A percentile compares a stretch with the other conserved stretches of the same genome.
These are phyloP conservation scores for Eupithecia vulgata DNA, from an alignment of 2,888 invertebrate species.

Conservation along the genomic window DNA sequence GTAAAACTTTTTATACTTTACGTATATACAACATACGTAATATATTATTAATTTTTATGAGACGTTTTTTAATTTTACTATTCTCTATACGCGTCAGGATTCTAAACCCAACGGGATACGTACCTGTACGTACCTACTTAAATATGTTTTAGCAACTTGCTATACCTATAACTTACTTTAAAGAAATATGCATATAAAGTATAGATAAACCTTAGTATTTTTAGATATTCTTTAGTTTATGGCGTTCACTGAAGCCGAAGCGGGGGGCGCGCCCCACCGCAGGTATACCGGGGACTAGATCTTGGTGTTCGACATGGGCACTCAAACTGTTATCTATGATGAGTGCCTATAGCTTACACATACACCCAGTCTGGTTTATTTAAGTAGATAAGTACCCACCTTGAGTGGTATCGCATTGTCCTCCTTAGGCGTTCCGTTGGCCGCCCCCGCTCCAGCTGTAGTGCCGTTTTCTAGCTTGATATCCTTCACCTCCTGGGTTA, in stretches of 20 bases:
- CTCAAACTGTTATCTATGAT: background rate
- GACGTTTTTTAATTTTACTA: too few relatives aligned
- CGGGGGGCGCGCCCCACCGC: too few relatives aligned
- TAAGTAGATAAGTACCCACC: slow-evolving; percentile 43
- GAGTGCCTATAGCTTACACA: background rate
- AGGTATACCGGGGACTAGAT: too few relatives aligned
- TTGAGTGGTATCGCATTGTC: slow-evolving; percentile 66
- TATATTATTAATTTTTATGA: too few relatives aligned
- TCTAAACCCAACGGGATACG: too few relatives aligned
- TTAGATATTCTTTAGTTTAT: background rate
- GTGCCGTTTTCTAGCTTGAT: slow-evolving; percentile 83
- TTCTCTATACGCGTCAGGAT: too few relatives aligned
- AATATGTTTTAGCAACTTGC: background rate
- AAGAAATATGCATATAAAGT: background rate
- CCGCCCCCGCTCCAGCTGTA: slow-evolving; percentile 59
- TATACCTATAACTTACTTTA: too few relatives aligned
- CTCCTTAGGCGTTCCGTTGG: slow-evolving; percentile 75
- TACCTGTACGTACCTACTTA: too few relatives aligned
- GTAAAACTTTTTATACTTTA: background rate
- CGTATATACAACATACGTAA: background rate
- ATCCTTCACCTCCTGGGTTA: slow-evolving; percentile 79
- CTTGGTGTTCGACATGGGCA: too few relatives aligned
- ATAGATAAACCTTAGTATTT: background rate
- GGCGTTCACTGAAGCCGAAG: too few relatives aligned
- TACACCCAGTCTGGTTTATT: background rate